Base-by-base conservation (phyloP, 2,888 invertebrate species). In the Drosophila meridionalis region DNA sequence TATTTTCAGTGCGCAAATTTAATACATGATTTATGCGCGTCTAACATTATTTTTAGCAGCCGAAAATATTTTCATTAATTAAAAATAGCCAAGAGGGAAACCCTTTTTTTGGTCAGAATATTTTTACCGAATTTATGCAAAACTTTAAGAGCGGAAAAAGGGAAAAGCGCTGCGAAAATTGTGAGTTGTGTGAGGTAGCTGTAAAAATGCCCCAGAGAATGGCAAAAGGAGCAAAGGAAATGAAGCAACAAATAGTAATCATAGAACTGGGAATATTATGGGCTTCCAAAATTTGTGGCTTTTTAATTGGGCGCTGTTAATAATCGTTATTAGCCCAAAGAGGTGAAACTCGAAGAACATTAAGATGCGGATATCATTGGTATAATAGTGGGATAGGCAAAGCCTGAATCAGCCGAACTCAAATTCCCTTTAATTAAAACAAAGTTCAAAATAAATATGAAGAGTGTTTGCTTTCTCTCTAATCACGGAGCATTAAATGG, bases 51-150 rank as follows among this genome's bases (percentile, higher is more conserved):
- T 70, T 74, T 69, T 57, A 53, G 56, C 47, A 34, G 1, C 34
- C 30, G 34, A 62, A 73, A 88, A 73, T 80, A 78, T 76, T 84
- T 83, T 76, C 68, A 80, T 88, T 84, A 84, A 88, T 83, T 78
- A 78, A 71, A 76, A 84, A 79, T 74, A 68, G 60, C 67, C 73
- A 62, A 72, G 57, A 59, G 55, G 52, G 8, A 59, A 87, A 74
- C 86, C 83, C 80, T 64, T 85, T 82, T 71, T 50, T 43, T 52
- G 2, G 69, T 70, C 38, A 60, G 77, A 73, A 71, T 67, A 76
- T 85, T 78, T 64, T 68, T 60, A 55, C 61, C 67, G 47, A 85
- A 84, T 72, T 77, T 74, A 64, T 67, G 59, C 43, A 59, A 61
- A 67, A 61, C 62, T 71, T 71, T 52, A 76, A 66, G 72, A 43